Evolutionary conservation across 2,113 vertebrate species (phyloP).

Genomic region (Lophius piscatorius): DNA sequence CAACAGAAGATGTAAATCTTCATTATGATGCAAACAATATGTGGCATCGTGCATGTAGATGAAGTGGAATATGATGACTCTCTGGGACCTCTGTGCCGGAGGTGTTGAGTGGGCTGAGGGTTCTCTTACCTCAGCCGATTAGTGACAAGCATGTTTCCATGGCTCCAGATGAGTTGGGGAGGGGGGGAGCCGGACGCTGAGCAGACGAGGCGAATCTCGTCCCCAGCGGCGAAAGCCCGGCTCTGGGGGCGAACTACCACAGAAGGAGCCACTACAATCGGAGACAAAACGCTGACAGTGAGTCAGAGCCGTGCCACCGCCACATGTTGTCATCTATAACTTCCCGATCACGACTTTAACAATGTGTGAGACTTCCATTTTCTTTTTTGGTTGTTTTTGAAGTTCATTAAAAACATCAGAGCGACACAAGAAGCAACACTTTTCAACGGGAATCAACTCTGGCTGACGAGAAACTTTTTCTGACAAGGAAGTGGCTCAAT

Average conservation of each 20-base stretch:
- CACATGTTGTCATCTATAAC: slow-evolving; percentile 57
- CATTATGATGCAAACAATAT: slow-evolving; percentile 54
- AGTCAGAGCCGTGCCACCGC: slow-evolving; percentile 39
- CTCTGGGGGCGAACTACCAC: slow-evolving; percentile 81
- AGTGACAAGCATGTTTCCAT: slow-evolving; percentile 78
- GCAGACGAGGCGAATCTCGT: slow-evolving; percentile 86
- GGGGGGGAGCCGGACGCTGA: slow-evolving; percentile 82
- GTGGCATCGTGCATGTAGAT: slow-evolving; percentile 32
- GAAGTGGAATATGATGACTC: slow-evolving; percentile 55
- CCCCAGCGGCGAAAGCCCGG: slow-evolving; percentile 81
- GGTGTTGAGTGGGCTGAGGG: slow-evolving; percentile 68
- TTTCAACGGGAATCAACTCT: slow-evolving; percentile 43
- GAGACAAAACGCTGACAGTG: slow-evolving; percentile 38
- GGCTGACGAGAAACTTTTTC: slow-evolving; percentile 51
- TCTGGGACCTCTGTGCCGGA: slow-evolving; percentile 45
- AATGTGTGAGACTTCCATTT: slow-evolving; percentile 29
- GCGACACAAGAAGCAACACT: slow-evolving; percentile 27
- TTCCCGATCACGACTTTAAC: slow-evolving; percentile 26
- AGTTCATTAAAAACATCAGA: slow-evolving; percentile 40
- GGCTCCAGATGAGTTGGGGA: slow-evolving; percentile 84
- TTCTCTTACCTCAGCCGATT: slow-evolving; percentile 74
- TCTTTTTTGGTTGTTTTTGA: slow-evolving; percentile 28
- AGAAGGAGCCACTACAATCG: slow-evolving; percentile 80
- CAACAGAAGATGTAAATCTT: slow-evolving; percentile 32
- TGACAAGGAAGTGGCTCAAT: slow-evolving; percentile 56